Conservation (phyloP, 1,140 invertebrate genomes). For the Penaeus indicus region DNA sequence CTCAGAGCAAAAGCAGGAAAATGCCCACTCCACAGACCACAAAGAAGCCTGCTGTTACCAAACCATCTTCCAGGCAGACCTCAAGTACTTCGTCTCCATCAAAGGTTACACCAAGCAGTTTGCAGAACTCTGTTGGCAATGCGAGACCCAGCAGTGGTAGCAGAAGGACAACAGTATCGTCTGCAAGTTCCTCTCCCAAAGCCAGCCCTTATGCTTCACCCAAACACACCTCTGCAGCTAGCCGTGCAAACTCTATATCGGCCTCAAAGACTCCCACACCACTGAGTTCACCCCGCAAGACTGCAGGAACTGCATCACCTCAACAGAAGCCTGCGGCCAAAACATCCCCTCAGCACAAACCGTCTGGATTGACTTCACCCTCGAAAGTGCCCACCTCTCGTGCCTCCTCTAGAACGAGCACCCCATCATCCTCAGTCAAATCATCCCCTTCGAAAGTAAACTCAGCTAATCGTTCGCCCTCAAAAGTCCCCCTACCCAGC, state of each 20-base stretch:
- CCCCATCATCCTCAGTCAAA: slow-evolving; percentile 33
- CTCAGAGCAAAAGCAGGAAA: slow-evolving; percentile 7
- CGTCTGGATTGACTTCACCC: not conserved
- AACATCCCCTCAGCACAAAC: slow-evolving; percentile 23
- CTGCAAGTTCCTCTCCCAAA: slow-evolving; percentile 25
- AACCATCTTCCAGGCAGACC: slow-evolving; percentile 20
- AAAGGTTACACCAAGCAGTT: slow-evolving; percentile 1
- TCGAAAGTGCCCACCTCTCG: slow-evolving; percentile 32
- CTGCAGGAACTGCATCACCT: not conserved
- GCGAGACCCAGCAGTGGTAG: slow-evolving; percentile 17
- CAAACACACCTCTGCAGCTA: slow-evolving; percentile 23
- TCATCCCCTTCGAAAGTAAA: slow-evolving; percentile 38
- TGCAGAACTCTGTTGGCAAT: not conserved
- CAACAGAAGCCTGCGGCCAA: not conserved
- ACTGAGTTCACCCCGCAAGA: slow-evolving; percentile 34
- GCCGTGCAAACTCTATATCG: slow-evolving; percentile 17
- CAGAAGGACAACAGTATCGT: not conserved
- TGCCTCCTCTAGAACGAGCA: slow-evolving; percentile 47
- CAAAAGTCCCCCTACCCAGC: slow-evolving; percentile 43
- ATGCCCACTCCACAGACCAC: slow-evolving; percentile 17
- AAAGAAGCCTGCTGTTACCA: not conserved
- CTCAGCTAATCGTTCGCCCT: slow-evolving; percentile 22
- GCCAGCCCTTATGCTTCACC: slow-evolving; percentile 36
- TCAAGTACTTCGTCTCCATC: slow-evolving; percentile 31
- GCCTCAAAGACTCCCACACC: slow-evolving; percentile 50